phyloP scores from a whole-genome alignment of 2,888 invertebrate genomes.

The Cryptops parisi region DNA sequence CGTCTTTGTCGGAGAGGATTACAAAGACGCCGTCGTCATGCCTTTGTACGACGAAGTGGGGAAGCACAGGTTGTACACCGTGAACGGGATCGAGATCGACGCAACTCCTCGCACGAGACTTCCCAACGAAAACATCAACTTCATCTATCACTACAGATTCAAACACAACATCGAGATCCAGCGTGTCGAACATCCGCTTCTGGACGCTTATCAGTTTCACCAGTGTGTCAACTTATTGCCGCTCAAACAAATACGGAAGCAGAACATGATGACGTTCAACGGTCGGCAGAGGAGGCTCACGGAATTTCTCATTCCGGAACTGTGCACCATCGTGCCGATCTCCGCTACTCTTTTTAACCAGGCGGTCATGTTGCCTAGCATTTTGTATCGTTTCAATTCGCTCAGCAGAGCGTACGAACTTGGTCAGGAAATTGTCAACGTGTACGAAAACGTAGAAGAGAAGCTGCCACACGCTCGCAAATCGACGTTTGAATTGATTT shows the following conservation, averaged over 20 bases:
- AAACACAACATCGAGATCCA: constrained; percentile 55
- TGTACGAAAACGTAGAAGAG: neutral
- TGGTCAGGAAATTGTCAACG: neutral
- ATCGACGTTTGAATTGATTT: constrained; percentile 36
- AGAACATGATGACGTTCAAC: neutral
- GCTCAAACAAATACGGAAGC: neutral
- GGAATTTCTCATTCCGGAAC: constrained; percentile 71
- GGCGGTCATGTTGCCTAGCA: constrained; percentile 64
- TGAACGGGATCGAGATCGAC: neutral
- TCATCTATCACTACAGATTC: constrained; percentile 59
- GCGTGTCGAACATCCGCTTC: constrained; percentile 54
- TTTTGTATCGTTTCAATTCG: constrained; percentile 51
- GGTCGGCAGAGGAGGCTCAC: neutral
- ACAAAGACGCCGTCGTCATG: neutral
- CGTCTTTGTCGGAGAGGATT: neutral
- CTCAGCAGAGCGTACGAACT: neutral
- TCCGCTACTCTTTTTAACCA: constrained; percentile 61
- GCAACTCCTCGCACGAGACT: constrained; percentile 43
- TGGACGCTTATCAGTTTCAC: constrained; percentile 54
- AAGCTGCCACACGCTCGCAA: neutral
- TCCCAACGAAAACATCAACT: constrained; percentile 43
- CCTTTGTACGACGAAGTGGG: neutral
- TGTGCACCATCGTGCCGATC: constrained; percentile 50
- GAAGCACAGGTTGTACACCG: neutral
- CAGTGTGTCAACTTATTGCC: too few relatives aligned